Base-by-base conservation (phyloP, 2,888 invertebrate genomes). In the Lasioglossum leucozonium region DNA sequence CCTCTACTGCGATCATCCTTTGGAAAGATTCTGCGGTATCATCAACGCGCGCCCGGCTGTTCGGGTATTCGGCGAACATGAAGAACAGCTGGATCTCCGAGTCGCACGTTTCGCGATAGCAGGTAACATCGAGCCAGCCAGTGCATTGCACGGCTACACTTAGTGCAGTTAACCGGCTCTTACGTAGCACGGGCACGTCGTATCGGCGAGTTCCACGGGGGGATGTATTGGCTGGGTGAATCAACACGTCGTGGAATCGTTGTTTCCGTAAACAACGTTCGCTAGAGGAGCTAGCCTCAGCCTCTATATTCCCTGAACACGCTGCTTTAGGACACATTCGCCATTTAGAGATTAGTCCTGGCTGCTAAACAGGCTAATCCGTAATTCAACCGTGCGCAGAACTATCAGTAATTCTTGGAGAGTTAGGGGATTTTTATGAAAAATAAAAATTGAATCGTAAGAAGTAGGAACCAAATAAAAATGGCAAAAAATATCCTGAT, bases 11-110 rank as follows among this genome's bases (percentile, higher is more conserved):
- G 79, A 77, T 84, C 80, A 58, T 84, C 72, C 40, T 82, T 77
- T 67, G 13, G 30, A 44, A 80, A 80, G 72, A 83, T 82, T 81
- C 77, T 74, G 81, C 71, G 83, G 88, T 79, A 83, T 80, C 80
- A 83, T 88, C 85, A 73, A 55, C 76, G 67, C 55, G n/a, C 72
- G 44, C 16, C 16, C 16, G 51, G 67, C 47, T 77, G 81, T 84
- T 77, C n/a, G n/a, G 58, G 69, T 88, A 86, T 87, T 88, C 34
- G 74, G 67, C 22, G 65, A 10, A 62, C 69, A 42, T 67, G 77
- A 84, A 34, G 65, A 76, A 78, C 76, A 73, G 77, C 55, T 71
- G 84, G 77, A 44, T 62, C 67, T 13, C 10, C 40, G 42, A 34
- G 74, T 80, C 72, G 47, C 77, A 42, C 65, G 79, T 83, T 76